A percentile compares a stretch with the other conserved stretches of the same genome.
phyloP scores from a whole-genome alignment of 2,113 vertebrate genomes.

The Engraulis encrasicolus region DNA sequence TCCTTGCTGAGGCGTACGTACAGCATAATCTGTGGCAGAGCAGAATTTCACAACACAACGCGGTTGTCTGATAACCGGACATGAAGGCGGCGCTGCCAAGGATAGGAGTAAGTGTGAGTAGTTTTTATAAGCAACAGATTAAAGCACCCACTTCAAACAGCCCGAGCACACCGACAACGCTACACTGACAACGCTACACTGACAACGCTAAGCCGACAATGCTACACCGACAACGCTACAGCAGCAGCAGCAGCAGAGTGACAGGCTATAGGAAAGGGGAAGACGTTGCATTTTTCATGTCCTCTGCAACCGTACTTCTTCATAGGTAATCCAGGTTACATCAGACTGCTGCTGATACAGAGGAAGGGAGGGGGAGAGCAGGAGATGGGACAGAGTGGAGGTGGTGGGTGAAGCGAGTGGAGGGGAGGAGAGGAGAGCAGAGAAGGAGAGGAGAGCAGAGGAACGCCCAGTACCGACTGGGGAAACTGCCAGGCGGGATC shows the following conservation, averaged over 20 bases:
- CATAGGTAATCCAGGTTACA: slow-evolving; percentile 28
- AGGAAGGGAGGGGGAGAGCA: neutral
- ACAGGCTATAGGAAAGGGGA: neutral
- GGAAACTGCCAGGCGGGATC: no score
- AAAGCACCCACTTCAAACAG: slow-evolving; percentile 1
- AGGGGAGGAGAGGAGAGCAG: neutral
- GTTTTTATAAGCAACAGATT: neutral
- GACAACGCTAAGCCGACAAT: no score
- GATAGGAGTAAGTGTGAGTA: neutral
- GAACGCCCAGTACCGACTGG: no score
- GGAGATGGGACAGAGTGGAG: no score
- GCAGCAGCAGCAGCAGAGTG: neutral
- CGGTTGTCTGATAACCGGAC: neutral
- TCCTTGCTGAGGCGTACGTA: no score
- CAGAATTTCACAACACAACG: neutral
- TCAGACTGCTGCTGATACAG: slow-evolving; percentile 6
- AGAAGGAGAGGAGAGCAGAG: no score
- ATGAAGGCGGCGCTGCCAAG: neutral
- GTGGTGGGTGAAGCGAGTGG: no score
- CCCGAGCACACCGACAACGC: neutral
- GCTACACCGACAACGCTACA: no score
- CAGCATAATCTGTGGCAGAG: neutral
- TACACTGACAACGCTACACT: no score
- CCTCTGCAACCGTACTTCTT: neutral
- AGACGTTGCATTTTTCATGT: slow-evolving; percentile 33